Evolutionary conservation across 2,888 invertebrate genomes (phyloP).

Genomic region (Leptopterna dolabrata): DNA sequence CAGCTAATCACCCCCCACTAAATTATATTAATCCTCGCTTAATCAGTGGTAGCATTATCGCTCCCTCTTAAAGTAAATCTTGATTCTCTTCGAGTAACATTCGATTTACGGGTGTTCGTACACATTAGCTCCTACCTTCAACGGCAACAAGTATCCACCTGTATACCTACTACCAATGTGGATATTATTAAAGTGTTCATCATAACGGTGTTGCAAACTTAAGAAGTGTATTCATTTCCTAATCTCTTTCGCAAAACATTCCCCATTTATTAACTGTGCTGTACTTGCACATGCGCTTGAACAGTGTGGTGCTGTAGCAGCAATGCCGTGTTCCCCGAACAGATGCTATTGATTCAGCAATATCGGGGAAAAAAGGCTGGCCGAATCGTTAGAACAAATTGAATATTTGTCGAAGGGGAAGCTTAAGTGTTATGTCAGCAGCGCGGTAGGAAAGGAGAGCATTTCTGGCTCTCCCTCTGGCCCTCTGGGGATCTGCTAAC

Average conservation of each 20-base stretch:
- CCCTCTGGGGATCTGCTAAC: constrained; percentile 35
- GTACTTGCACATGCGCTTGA: too few relatives aligned
- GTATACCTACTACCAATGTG: too few relatives aligned
- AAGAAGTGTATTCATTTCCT: too few relatives aligned
- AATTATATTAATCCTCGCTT: constrained; percentile 38
- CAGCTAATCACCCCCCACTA: constrained; percentile 26
- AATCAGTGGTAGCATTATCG: constrained; percentile 15
- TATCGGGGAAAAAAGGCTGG: constrained; percentile 14
- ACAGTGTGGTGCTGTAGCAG: neutral
- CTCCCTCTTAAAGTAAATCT: neutral
- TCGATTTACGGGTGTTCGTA: neutral
- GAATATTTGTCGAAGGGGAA: constrained; percentile 54
- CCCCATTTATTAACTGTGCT: too few relatives aligned
- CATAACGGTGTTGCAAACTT: too few relatives aligned
- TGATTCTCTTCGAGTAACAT: neutral
- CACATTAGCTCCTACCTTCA: neutral
- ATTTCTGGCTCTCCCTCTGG: neutral
- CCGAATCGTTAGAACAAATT: constrained; percentile 50
- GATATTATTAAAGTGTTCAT: too few relatives aligned
- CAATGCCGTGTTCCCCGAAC: neutral
- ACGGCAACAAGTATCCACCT: too few relatives aligned
- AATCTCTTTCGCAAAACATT: too few relatives aligned
- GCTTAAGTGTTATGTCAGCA: constrained; percentile 49
- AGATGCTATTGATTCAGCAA: constrained; percentile 33
- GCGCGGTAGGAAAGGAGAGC: neutral